Conservation (phyloP, 2,797 vertebrate species). For the Chanos chanos region DNA sequence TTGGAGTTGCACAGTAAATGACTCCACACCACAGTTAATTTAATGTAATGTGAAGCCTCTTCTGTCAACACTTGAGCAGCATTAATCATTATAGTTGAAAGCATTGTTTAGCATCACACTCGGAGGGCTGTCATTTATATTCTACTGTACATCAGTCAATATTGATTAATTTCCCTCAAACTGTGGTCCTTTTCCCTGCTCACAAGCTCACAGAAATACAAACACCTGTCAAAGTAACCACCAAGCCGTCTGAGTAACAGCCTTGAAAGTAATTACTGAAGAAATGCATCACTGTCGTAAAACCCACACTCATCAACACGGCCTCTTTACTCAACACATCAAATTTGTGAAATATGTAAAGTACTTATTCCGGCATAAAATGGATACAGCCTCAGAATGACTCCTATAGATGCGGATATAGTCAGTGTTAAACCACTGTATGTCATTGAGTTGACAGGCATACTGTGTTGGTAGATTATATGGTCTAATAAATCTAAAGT, state of each 20-base stretch:
- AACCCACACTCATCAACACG: constrained; percentile 59
- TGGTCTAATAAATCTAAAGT: background rate
- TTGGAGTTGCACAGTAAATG: too few species aligned
- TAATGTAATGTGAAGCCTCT: too few species aligned
- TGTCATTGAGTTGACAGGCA: constrained; percentile 52
- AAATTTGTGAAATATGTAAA: constrained; percentile 66
- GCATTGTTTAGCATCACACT: too few species aligned
- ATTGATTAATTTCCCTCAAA: too few species aligned
- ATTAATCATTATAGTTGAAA: background rate
- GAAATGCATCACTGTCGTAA: constrained; percentile 66
- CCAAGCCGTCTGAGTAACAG: constrained; percentile 61
- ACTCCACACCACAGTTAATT: too few species aligned
- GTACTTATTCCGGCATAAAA: constrained; percentile 28
- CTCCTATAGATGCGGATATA: background rate
- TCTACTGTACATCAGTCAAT: too few species aligned
- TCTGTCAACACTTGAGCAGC: background rate
- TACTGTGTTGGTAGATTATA: background rate
- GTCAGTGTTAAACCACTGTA: constrained; percentile 52
- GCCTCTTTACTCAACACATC: constrained; percentile 59
- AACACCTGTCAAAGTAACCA: constrained; percentile 60
- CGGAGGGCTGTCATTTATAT: too few species aligned
- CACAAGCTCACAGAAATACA: constrained; percentile 50
- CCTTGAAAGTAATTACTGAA: constrained; percentile 62
- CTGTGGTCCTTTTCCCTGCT: constrained; percentile 47
- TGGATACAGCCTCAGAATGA: background rate